Percentiles rank a stretch among this genome's conserved stretches.
phyloP scores from a whole-genome alignment of 2,888 invertebrate genomes.

The Leptura quadrifasciata region DNA sequence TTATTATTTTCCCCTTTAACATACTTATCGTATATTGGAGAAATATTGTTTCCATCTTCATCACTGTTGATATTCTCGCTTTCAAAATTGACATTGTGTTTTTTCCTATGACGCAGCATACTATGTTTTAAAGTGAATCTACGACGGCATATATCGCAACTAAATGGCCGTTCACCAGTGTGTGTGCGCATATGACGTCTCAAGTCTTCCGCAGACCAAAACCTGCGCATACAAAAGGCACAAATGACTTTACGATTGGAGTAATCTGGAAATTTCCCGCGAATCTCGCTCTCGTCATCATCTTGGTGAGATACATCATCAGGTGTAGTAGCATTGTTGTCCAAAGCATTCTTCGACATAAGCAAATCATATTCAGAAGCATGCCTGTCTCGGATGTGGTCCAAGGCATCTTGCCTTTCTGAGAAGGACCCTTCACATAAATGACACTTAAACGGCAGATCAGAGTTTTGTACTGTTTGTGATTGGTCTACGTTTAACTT shows the following conservation, averaged over 20 bases:
- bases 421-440: slow-evolving; percentile 92
- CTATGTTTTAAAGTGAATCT: slow-evolving; percentile 95
- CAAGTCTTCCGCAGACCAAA: slow-evolving; percentile 96
- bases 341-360: slow-evolving; percentile 87
- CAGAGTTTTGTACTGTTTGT: slow-evolving; percentile 74
- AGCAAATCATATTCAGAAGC: slow-evolving; percentile 86
- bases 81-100: slow-evolving; percentile 80
- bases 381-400: slow-evolving; percentile 87
- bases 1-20: slow-evolving; percentile 65
- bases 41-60: slow-evolving; percentile 67
- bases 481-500: slow-evolving; percentile 50
- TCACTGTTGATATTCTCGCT: slow-evolving; percentile 74
- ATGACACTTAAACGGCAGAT: slow-evolving; percentile 93
- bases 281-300: slow-evolving; percentile 83
- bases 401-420: slow-evolving; percentile 86
- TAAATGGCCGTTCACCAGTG: slow-evolving; percentile 93
- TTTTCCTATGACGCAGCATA: slow-evolving; percentile 94
- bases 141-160: slow-evolving; percentile 91
- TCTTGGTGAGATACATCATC: slow-evolving; percentile 75
- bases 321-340: slow-evolving; percentile 76
- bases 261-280: slow-evolving; percentile 90
- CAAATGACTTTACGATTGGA: slow-evolving; percentile 92
- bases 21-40: slow-evolving; percentile 46
- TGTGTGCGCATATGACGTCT: slow-evolving; percentile 96
- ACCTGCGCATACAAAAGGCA: slow-evolving; percentile 93